Percentiles rank a stretch among this genome's conserved stretches.
Conservation (phyloP, 2,113 vertebrate species). For the Anas platyrhynchos region DNA sequence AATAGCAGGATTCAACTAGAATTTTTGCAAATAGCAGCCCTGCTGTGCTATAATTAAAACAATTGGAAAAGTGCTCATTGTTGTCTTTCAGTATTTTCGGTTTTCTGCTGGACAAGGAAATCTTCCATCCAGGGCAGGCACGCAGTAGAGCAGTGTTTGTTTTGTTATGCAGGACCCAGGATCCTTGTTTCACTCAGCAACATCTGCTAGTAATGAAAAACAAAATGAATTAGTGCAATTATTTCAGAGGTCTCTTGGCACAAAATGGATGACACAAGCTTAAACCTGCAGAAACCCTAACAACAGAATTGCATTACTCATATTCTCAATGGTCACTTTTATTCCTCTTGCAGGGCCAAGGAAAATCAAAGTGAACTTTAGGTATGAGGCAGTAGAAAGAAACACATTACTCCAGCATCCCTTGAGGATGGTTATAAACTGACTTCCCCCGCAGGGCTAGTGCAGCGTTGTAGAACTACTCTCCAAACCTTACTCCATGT, state of each 20-base stretch:
- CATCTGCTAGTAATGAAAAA: not conserved
- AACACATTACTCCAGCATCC: not conserved
- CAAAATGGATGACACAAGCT: not conserved
- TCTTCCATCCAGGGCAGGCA: not conserved
- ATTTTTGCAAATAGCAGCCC: not conserved
- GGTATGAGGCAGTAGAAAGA: not conserved
- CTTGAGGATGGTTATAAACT: not conserved
- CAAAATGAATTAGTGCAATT: not conserved
- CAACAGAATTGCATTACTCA: not conserved
- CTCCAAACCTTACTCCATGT: not conserved
- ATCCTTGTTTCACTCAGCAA: not conserved
- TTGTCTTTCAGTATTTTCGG: not conserved
- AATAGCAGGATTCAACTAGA: not conserved
- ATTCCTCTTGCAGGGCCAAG: not conserved
- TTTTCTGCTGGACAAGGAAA: not conserved
- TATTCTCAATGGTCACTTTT: not conserved
- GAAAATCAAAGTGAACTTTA: not conserved
- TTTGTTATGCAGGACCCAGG: not conserved
- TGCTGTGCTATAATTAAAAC: not conserved
- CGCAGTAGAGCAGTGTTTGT: not conserved
- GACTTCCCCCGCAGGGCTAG: not conserved
- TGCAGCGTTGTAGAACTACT: not conserved
- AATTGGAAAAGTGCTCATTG: not conserved
- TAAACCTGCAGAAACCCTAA: not conserved
- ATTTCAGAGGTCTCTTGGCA: not conserved